A percentile compares a stretch with the other conserved stretches of the same genome.
These are phyloP conservation scores for Himalopsyche phryganea DNA, from an alignment of 1,140 invertebrate genomes.

Conservation along the genomic window DNA sequence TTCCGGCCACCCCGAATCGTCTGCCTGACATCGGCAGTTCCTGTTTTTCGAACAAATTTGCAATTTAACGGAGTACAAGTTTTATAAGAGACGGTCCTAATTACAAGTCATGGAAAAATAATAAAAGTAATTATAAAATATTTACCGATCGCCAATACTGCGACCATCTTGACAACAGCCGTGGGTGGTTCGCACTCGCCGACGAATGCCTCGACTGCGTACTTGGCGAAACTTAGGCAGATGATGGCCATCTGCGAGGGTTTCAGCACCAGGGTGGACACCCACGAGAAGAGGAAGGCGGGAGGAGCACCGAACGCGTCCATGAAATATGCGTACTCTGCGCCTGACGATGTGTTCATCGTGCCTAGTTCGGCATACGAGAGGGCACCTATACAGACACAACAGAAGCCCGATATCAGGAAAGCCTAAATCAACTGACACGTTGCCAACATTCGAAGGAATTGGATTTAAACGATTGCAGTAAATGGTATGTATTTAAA, in stretches of 20 bases:
- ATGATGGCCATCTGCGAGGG: constrained; percentile 93
- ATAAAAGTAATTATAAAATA: too few species aligned
- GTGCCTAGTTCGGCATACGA: constrained; percentile 91
- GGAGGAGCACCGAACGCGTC: constrained; percentile 84
- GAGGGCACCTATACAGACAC: constrained; percentile 75
- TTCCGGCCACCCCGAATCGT: too few species aligned
- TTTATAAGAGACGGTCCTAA: too few species aligned
- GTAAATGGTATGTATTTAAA: too few species aligned
- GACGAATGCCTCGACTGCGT: constrained; percentile 89
- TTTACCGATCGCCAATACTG: constrained; percentile 73
- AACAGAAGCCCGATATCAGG: too few species aligned
- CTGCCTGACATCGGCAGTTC: too few species aligned
- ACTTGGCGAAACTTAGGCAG: constrained; percentile 89
- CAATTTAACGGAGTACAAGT: too few species aligned
- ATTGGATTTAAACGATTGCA: too few species aligned
- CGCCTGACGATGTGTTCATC: constrained; percentile 89
- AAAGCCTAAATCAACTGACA: too few species aligned
- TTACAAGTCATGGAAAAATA: too few species aligned
- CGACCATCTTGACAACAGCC: constrained; percentile 70
- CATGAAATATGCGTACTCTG: constrained; percentile 91
- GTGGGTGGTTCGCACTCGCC: constrained; percentile 75
- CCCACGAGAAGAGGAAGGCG: constrained; percentile 90
- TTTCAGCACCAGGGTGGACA: constrained; percentile 83
- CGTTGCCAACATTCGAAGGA: too few species aligned
- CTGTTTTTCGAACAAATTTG: too few species aligned